These are phyloP conservation scores for Dasypus novemcinctus DNA, from an alignment of 2,113 vertebrate genomes.

Conservation along the genomic window DNA sequence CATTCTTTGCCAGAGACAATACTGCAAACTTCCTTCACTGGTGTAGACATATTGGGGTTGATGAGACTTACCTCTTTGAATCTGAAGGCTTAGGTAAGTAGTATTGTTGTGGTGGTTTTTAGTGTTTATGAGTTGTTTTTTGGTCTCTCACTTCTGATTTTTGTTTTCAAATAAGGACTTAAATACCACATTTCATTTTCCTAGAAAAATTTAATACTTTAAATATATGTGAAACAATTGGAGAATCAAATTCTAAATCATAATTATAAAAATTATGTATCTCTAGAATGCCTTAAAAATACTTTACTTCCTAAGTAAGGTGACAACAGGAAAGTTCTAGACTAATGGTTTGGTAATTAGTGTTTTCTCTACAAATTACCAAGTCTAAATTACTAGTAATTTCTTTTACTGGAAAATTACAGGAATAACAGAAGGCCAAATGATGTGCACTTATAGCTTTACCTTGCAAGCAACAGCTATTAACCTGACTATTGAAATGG, in stretches of 20 bases:
- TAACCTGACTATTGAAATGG: slow-evolving; percentile 48
- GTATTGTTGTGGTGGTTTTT: not conserved
- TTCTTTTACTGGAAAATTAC: slow-evolving; percentile 39
- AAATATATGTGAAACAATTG: not conserved
- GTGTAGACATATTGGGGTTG: slow-evolving; percentile 93
- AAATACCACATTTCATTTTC: not conserved
- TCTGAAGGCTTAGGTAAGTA: slow-evolving; percentile 95
- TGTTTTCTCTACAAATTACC: slow-evolving; percentile 48
- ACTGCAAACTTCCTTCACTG: slow-evolving; percentile 98
- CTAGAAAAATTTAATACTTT: not conserved
- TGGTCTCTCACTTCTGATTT: not conserved
- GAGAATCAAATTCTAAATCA: slow-evolving; percentile 46
- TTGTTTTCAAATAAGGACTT: slow-evolving; percentile 24
- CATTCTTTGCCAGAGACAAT: slow-evolving; percentile 98
- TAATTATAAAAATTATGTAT: slow-evolving; percentile 51
- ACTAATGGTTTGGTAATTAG: slow-evolving; percentile 66
- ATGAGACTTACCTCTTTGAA: slow-evolving; percentile 97
- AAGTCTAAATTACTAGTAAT: slow-evolving; percentile 44
- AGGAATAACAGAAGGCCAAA: slow-evolving; percentile 56
- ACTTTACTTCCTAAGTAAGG: slow-evolving; percentile 59
- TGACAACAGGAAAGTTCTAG: not conserved
- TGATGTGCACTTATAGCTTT: not conserved
- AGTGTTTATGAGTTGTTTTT: slow-evolving; percentile 30
- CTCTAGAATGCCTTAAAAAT: not conserved
- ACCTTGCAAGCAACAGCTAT: slow-evolving; percentile 59